phyloP scores from a whole-genome alignment of 1,140 invertebrate genomes.

The Danaus plexippus region DNA sequence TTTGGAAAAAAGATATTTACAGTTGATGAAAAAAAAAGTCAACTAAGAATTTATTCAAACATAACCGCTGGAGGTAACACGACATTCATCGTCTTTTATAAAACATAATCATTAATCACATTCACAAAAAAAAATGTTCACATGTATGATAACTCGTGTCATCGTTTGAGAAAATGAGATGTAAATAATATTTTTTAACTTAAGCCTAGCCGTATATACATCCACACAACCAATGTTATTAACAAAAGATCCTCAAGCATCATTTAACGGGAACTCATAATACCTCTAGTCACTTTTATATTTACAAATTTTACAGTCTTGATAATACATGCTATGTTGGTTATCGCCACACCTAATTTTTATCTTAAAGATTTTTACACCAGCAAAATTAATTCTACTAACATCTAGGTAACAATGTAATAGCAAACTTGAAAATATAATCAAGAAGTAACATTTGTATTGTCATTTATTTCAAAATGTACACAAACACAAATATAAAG shows the following conservation, averaged over 20 bases:
- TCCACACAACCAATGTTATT: constrained; percentile 51
- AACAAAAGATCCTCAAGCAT: constrained; percentile 28
- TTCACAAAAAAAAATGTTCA: too few relatives aligned
- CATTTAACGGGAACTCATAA: constrained; percentile 12
- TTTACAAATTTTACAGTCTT: constrained; percentile 39
- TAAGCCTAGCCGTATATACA: constrained; percentile 41
- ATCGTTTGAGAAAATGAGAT: too few relatives aligned
- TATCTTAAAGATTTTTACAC: neutral
- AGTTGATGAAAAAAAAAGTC: constrained; percentile 41
- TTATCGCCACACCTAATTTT: neutral
- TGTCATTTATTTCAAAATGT: too few relatives aligned
- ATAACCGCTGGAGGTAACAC: too few relatives aligned
- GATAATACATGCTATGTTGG: constrained; percentile 20
- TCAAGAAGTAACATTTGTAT: too few relatives aligned
- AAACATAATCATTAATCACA: too few relatives aligned
- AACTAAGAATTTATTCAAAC: constrained; percentile 14
- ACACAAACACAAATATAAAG: too few relatives aligned
- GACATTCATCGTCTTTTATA: too few relatives aligned
- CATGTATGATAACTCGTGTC: too few relatives aligned
- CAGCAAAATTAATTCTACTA: constrained; percentile 3
- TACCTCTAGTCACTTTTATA: constrained; percentile 17
- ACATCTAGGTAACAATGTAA: too few relatives aligned
- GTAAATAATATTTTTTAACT: neutral
- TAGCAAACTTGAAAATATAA: too few relatives aligned
- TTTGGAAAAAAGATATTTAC: constrained; percentile 48